Conservation (phyloP, 2,113 vertebrate genomes). For the Gymnorhina tibicen region DNA sequence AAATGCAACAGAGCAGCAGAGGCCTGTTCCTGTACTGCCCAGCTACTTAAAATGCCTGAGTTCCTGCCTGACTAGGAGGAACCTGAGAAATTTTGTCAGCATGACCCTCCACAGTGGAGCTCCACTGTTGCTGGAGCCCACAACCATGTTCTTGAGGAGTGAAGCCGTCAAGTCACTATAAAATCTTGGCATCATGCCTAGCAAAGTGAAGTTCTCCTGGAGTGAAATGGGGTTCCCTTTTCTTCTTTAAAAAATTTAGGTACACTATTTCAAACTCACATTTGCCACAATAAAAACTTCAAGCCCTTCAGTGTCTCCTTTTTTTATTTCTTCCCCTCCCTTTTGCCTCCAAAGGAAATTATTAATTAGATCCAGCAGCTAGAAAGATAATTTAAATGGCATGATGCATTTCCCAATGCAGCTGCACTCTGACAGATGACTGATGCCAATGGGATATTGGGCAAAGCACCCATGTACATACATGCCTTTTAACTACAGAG, state of each 20-base stretch:
- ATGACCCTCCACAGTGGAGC: neutral
- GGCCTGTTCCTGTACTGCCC: neutral
- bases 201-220: neutral
- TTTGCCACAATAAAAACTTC: neutral
- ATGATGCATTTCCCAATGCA: neutral
- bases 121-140: neutral
- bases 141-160: neutral
- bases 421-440: neutral
- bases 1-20: neutral
- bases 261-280: neutral
- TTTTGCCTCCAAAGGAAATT: neutral
- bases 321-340: neutral
- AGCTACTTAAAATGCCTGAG: neutral
- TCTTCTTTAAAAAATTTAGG: neutral
- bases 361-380: neutral
- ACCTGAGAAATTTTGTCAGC: neutral
- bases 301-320: neutral
- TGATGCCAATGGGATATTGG: neutral
- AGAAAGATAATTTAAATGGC: neutral
- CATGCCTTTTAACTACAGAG: neutral
- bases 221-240: neutral
- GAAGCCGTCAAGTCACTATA: neutral
- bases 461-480: rapidly evolving
- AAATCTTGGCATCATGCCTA: neutral
- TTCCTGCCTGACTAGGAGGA: neutral